Conservation (phyloP, 1,140 invertebrate genomes). For the Galleria mellonella region DNA sequence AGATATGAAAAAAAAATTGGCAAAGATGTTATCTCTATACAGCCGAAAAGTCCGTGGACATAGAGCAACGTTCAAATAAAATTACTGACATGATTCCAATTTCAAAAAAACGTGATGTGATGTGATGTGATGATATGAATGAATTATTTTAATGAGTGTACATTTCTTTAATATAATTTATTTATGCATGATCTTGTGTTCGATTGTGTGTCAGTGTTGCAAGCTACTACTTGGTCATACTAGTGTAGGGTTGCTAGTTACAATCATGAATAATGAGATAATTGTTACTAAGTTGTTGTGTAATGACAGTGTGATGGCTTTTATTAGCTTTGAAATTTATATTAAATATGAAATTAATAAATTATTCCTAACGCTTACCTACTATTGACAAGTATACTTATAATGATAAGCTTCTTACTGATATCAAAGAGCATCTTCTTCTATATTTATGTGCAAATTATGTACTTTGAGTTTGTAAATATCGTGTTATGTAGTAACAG, state of each 20-base stretch:
- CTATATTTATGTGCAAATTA: not conserved
- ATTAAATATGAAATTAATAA: too few species aligned
- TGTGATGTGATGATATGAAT: slow-evolving; percentile 32
- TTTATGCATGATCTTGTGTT: slow-evolving; percentile 45
- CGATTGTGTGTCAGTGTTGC: slow-evolving; percentile 54
- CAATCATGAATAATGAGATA: slow-evolving; percentile 31
- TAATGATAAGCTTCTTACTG: slow-evolving; percentile 8
- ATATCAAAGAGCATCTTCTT: slow-evolving; percentile 31
- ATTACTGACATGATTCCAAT: slow-evolving; percentile 16
- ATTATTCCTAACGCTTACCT: slow-evolving; percentile 22
- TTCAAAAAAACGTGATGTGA: slow-evolving; percentile 26
- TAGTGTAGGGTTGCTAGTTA: slow-evolving; percentile 53
- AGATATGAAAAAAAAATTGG: slow-evolving; percentile 6
- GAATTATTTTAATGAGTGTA: slow-evolving; percentile 43
- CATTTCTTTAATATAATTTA: slow-evolving; percentile 8
- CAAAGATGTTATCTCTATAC: too few species aligned
- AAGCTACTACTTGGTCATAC: slow-evolving; percentile 55
- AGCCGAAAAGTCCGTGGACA: slow-evolving; percentile 11
- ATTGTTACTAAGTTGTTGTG: slow-evolving; percentile 14
- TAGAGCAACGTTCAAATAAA: slow-evolving; percentile 25
- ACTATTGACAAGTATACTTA: slow-evolving; percentile 20
- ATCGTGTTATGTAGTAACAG: too few species aligned
- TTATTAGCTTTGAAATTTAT: slow-evolving; percentile 30
- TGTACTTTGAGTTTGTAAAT: too few species aligned
- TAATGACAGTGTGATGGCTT: slow-evolving; percentile 53